Evolutionary conservation across 2,797 vertebrate genomes (phyloP).

Genomic region (Ataeniobius toweri): DNA sequence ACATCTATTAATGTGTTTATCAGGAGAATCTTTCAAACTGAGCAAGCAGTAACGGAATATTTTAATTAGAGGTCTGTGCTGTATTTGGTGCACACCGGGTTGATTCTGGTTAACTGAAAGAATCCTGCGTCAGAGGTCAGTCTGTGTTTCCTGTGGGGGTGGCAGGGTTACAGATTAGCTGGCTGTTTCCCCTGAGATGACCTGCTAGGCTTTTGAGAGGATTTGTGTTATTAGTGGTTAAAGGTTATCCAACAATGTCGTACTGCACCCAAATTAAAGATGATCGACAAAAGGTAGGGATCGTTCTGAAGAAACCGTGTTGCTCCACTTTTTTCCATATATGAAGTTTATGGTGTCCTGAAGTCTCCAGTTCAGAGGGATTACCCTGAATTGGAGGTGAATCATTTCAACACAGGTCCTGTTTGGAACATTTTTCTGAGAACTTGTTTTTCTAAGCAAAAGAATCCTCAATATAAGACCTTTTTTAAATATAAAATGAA

Average conservation of each 20-base stretch:
- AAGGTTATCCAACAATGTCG: conserved; percentile 14
- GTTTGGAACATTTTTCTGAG: background rate
- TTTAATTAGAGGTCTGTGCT: background rate
- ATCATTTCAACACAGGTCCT: background rate
- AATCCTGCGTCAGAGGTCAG: background rate
- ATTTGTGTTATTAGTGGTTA: conserved; percentile 18
- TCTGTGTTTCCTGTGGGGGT: background rate
- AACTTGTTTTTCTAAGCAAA: background rate
- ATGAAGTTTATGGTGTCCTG: background rate
- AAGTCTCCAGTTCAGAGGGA: background rate
- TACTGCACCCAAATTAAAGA: background rate
- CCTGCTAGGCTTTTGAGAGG: conserved; percentile 25
- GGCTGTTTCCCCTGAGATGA: conserved; percentile 19
- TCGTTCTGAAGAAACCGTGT: background rate
- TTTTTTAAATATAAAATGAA: background rate
- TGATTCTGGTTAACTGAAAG: background rate
- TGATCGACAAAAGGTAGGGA: background rate
- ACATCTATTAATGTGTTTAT: background rate
- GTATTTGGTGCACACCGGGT: background rate
- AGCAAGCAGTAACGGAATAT: background rate
- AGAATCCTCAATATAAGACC: background rate
- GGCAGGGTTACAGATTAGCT: conserved; percentile 23
- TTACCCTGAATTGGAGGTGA: background rate
- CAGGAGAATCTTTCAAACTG: background rate
- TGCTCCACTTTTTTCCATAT: background rate